Evolutionary conservation across 2,113 vertebrate genomes (phyloP), one percentile per base, ranked within the genome.

Genomic region (Lates calcarifer): DNA sequence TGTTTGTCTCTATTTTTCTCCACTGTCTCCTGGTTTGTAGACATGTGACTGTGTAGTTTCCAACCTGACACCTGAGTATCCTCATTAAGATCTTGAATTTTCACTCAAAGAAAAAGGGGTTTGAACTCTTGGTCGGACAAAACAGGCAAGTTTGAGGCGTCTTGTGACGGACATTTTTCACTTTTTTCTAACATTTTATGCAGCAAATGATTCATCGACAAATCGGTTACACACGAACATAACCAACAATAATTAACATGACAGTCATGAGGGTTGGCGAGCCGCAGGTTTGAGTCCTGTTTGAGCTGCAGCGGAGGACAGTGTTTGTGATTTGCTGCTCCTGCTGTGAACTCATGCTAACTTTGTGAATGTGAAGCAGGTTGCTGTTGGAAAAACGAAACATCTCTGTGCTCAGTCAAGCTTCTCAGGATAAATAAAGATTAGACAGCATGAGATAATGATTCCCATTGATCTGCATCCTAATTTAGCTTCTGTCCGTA

Each of bases 401-500:
- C 17, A 22, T 9, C 31, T 26, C 9, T 26, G 28, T n/a, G 57
- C 65, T 76, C 82, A 79, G 33, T 67, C 51, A 60, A 74, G 73
- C 71, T 62, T 77, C 60, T 63, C 53, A 1, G 76, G 61, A 78
- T 63, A 78, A 89, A 81, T 74, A 81, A 67, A 77, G 84, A 88
- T 79, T 79, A 55, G 70, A 80, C 45, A 17, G 61, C 45, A 2
- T 5, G 51, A 84, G 74, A 73, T 78, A 66, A 82, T 63, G 79
- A 71, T 74, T 63, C 70, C 69, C 74, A 88, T 80, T 88, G 91
- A 90, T 89, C 89, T 65, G 63, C 64, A 45, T 83, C 79, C 81
- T 86, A 66, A 84, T 90, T 71, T 47, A 69, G 78, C 87, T 58
- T 43, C 33, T 5, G 1, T 49, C 55, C 58, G 11, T 45, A 51